A percentile compares a stretch with the other conserved stretches of the same genome.
These are phyloP conservation scores for Pseudomugil gertrudae DNA, from an alignment of 2,797 vertebrate species.

Conservation along the genomic window DNA sequence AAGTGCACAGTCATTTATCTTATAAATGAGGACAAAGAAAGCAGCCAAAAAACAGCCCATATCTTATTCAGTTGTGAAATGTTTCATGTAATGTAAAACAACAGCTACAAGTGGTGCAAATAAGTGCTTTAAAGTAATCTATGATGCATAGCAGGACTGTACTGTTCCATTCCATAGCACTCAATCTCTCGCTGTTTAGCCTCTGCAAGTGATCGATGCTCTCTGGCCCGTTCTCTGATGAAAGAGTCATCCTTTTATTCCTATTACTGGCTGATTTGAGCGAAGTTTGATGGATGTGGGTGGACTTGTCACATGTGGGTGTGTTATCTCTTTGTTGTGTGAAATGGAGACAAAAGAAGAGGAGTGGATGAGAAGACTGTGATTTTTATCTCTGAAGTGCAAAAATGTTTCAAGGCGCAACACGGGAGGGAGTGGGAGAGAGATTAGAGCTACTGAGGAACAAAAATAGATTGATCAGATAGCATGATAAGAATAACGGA, in stretches of 20 bases:
- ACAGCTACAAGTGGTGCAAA: constrained; percentile 40
- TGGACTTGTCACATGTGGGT: constrained; percentile 82
- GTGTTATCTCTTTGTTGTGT: constrained; percentile 83
- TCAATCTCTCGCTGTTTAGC: constrained; percentile 49
- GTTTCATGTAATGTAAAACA: constrained; percentile 38
- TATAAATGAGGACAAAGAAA: constrained; percentile 38
- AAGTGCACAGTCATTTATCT: constrained; percentile 23
- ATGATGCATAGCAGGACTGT: constrained; percentile 38
- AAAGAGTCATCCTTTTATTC: constrained; percentile 72
- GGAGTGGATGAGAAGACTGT: constrained; percentile 79
- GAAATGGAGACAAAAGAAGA: constrained; percentile 82
- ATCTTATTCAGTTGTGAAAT: constrained; percentile 17
- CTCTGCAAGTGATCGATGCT: constrained; percentile 65
- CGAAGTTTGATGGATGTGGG: constrained; percentile 81
- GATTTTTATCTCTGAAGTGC: constrained; percentile 82
- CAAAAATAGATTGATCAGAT: constrained; percentile 84
- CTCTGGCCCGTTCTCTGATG: constrained; percentile 67
- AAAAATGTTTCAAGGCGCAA: constrained; percentile 78
- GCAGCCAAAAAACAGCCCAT: constrained; percentile 18
- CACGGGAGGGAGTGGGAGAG: constrained; percentile 77
- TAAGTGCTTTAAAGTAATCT: constrained; percentile 42
- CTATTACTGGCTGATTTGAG: constrained; percentile 67
- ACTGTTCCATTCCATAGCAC: constrained; percentile 31
- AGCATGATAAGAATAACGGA: constrained; percentile 75
- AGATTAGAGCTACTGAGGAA: constrained; percentile 80